Percentiles rank a stretch among this genome's conserved stretches.
Conservation (phyloP, 2,113 vertebrate species). For the Rhabdornis inornatus region DNA sequence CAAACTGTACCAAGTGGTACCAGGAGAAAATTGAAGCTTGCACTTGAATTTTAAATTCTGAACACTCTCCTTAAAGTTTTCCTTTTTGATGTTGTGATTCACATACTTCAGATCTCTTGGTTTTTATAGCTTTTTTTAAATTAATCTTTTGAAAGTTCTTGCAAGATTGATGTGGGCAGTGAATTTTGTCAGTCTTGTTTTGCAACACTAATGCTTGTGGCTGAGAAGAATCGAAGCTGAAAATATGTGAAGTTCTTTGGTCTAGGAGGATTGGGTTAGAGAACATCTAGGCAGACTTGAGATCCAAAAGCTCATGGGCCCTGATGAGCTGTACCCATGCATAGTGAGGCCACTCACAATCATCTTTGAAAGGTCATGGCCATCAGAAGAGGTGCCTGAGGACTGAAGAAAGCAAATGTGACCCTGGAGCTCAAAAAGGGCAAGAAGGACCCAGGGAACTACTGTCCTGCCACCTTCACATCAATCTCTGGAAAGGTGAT, state of each 20-base stretch:
- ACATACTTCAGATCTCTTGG: neutral
- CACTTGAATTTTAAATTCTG: conserved; percentile 5
- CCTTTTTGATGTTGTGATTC: conserved; percentile 5
- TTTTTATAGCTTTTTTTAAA: conserved; percentile 1
- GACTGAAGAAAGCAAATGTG: neutral
- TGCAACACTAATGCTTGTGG: neutral
- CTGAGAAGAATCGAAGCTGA: neutral
- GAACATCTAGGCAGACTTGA: neutral
- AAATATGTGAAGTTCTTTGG: neutral
- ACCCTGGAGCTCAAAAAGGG: neutral
- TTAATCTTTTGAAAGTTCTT: conserved; percentile 28
- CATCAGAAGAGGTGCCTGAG: neutral
- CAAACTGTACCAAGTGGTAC: neutral
- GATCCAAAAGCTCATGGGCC: neutral
- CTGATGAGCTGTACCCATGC: rapidly evolving
- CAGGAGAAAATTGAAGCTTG: neutral
- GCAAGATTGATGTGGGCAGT: neutral
- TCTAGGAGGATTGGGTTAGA: neutral
- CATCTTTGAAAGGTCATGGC: rapidly evolving
- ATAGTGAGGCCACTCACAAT: rapidly evolving
- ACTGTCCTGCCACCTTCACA: neutral
- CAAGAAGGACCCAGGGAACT: neutral
- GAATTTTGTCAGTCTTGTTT: neutral
- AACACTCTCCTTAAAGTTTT: neutral
- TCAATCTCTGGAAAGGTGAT: neutral